Evolutionary conservation across 2,888 invertebrate genomes (phyloP).

Genomic region (Lypha dubia): DNA sequence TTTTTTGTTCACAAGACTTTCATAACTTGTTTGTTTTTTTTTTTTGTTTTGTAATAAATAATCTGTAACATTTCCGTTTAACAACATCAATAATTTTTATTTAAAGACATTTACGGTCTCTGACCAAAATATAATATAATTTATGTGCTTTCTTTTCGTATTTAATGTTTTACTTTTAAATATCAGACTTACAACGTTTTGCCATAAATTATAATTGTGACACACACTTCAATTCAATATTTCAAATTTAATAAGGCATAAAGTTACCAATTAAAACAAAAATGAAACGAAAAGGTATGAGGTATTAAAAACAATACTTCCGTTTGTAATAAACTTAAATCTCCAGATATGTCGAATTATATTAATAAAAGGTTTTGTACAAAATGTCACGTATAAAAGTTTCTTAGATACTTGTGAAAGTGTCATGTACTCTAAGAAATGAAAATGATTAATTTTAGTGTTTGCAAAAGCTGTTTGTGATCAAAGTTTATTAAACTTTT

Average conservation of each 20-base stretch:
- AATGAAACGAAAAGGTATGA: not conserved
- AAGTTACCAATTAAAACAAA: conserved; percentile 56
- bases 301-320: conserved; percentile 4
- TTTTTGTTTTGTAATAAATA: not conserved
- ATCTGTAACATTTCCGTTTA: not conserved
- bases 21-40: not conserved
- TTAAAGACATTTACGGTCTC: not conserved
- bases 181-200: conserved; percentile 29
- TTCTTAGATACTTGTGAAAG: too few relatives aligned
- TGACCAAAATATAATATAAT: conserved; percentile 8
- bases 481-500: too few relatives aligned
- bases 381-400: too few relatives aligned
- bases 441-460: too few relatives aligned
- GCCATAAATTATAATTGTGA: conserved; percentile 56
- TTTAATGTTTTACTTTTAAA: not conserved
- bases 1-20: not conserved
- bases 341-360: not conserved
- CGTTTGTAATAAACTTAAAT: conserved; percentile 9
- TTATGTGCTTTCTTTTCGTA: conserved; percentile 16
- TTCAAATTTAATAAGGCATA: conserved; percentile 66
- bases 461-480: too few relatives aligned
- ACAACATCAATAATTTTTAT: conserved; percentile 34
- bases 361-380: not conserved
- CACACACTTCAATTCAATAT: conserved; percentile 50
- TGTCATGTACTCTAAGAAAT: too few relatives aligned